Evolutionary conservation across 2,888 invertebrate species (phyloP).

Genomic region (Apamea crenata): DNA sequence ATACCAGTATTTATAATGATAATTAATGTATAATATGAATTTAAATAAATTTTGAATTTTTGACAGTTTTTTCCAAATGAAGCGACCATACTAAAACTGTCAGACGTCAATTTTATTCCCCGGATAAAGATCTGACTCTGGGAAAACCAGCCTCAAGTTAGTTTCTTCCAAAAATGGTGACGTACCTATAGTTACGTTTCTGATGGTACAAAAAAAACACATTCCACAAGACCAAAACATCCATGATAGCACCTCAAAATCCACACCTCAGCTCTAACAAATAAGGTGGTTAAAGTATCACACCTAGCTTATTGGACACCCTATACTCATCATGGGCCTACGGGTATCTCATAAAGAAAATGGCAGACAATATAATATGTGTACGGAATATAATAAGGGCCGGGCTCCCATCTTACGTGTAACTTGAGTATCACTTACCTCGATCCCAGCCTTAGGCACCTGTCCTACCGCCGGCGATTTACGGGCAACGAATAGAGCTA

Average conservation of each 20-base stretch:
- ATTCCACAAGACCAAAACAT: not conserved
- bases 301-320: slow-evolving; percentile 48
- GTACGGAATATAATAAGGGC: slow-evolving; percentile 61
- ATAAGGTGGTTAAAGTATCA: slow-evolving; percentile 44
- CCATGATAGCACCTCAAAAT: not conserved
- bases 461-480: not conserved
- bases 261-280: slow-evolving; percentile 25
- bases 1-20: too few relatives aligned
- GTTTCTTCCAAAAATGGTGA: not conserved
- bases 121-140: not conserved
- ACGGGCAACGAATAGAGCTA: not conserved
- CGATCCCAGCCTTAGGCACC: slow-evolving; percentile 28
- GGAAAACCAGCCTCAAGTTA: not conserved
- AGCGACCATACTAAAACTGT: not conserved
- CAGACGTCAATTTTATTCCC: not conserved
- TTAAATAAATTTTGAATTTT: not conserved
- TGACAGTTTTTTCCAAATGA: too few relatives aligned
- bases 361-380: slow-evolving; percentile 57
- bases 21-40: too few relatives aligned
- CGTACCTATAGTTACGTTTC: not conserved
- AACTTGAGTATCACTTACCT: slow-evolving; percentile 48
- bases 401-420: slow-evolving; percentile 34
- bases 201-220: not conserved
- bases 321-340: slow-evolving; percentile 16
- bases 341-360: slow-evolving; percentile 56